A percentile compares a stretch with the other conserved stretches of the same genome.
phyloP scores from a whole-genome alignment of 35 echinoderm and acorn worm genomes.

The Hemicentrotus pulcherrimus region DNA sequence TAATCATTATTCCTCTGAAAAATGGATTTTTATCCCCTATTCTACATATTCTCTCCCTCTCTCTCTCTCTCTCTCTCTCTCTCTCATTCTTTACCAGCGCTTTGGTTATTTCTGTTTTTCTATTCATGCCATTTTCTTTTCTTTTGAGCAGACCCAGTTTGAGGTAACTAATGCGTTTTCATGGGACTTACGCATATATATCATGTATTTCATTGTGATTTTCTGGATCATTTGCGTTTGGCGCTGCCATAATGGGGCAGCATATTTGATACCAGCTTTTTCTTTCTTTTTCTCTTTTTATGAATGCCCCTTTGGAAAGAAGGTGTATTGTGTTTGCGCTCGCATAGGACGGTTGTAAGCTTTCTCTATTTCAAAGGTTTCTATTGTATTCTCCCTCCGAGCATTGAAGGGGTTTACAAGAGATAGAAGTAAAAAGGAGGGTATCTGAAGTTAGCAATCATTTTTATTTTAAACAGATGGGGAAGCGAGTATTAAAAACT shows the following conservation, averaged over 20 bases:
- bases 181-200: slow-evolving; percentile 37
- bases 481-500: neutral
- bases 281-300: slow-evolving; percentile 16
- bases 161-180: slow-evolving; percentile 16
- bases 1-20: slow-evolving; percentile 6
- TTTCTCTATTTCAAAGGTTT: slow-evolving; percentile 13
- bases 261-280: slow-evolving; percentile 11
- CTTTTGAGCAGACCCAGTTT: slow-evolving; percentile 23
- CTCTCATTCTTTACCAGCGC: neutral
- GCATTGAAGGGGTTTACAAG: neutral
- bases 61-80: neutral
- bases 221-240: slow-evolving; percentile 56
- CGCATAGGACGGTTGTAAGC: neutral
- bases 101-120: neutral
- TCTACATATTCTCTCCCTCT: neutral
- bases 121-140: neutral
- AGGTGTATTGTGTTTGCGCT: slow-evolving; percentile 42
- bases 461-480: neutral
- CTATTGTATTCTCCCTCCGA: neutral
- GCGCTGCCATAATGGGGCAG: slow-evolving; percentile 43
- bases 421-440: neutral
- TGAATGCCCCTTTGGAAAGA: neutral
- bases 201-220: slow-evolving; percentile 55
- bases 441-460: slow-evolving; percentile 10
- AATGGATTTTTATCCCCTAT: slow-evolving; percentile 12